Percentiles rank a stretch among this genome's conserved stretches.
phyloP scores from a whole-genome alignment of 2,797 vertebrate species.

The Aeoliscus strigatus region DNA sequence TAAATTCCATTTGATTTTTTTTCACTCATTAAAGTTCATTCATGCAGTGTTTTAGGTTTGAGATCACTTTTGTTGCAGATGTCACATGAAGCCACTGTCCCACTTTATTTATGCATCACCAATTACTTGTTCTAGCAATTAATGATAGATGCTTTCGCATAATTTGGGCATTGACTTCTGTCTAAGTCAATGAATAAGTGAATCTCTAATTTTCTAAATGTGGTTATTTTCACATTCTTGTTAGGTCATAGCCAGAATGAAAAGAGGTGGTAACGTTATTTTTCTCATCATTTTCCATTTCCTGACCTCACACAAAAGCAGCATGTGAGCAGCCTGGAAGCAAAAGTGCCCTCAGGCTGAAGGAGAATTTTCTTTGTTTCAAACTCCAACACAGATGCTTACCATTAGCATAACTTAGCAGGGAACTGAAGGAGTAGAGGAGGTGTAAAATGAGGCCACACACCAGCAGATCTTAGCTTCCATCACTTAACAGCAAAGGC shows the following conservation, averaged over 20 bases:
- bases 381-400: conserved; percentile 67
- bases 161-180: too few species aligned
- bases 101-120: background rate
- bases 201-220: too few species aligned
- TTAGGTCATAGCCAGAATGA: background rate
- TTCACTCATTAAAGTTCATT: too few species aligned
- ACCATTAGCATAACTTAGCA: conserved; percentile 75
- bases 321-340: conserved; percentile 48
- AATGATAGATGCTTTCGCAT: too few species aligned
- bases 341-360: conserved; percentile 59
- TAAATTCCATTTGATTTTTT: too few species aligned
- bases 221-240: background rate
- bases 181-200: too few species aligned
- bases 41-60: background rate
- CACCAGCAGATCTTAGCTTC: conserved; percentile 54
- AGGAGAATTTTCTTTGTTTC: conserved; percentile 69
- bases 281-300: background rate
- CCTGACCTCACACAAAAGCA: conserved; percentile 31
- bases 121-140: too few species aligned
- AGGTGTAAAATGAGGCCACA: conserved; percentile 75
- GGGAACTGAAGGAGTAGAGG: conserved; percentile 59
- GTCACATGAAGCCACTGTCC: too few species aligned
- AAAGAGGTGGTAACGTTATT: background rate
- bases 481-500: conserved; percentile 63
- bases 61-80: too few species aligned